A percentile compares a stretch with the other conserved stretches of the same genome.
These are phyloP conservation scores for Cassiopea andromeda DNA, from an alignment of 30 jellyfish, hydroid and myxozoan genomes.

Conservation along the genomic window DNA sequence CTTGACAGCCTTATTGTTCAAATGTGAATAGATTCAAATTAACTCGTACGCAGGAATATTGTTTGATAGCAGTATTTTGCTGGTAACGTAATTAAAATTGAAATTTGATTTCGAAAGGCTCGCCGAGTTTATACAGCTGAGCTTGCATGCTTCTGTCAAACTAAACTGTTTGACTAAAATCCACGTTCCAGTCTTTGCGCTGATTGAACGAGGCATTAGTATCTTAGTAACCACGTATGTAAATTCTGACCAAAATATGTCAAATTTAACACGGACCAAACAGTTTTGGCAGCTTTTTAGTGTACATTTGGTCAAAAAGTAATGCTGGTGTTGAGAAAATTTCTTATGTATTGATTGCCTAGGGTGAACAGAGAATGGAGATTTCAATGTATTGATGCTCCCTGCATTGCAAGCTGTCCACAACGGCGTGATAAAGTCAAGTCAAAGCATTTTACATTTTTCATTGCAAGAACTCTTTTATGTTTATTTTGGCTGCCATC, in stretches of 20 bases:
- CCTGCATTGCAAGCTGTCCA: too few relatives aligned
- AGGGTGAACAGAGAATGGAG: too few relatives aligned
- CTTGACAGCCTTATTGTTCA: neutral
- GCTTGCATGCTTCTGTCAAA: conserved; percentile 35
- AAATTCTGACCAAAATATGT: neutral
- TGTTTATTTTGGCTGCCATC: too few relatives aligned
- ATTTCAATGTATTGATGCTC: too few relatives aligned
- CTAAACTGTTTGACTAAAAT: conserved; percentile 43
- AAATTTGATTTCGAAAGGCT: conserved; percentile 42
- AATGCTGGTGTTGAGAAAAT: neutral
- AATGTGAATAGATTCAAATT: neutral
- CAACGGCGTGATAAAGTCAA: too few relatives aligned
- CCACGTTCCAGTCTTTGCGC: conserved; percentile 25
- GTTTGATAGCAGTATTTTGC: neutral
- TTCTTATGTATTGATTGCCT: neutral
- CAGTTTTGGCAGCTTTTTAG: neutral
- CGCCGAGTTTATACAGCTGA: conserved; percentile 61
- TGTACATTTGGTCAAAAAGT: neutral
- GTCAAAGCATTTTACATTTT: too few relatives aligned
- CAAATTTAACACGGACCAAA: neutral
- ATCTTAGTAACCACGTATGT: conserved; percentile 37
- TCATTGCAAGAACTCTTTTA: too few relatives aligned
- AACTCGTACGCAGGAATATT: neutral
- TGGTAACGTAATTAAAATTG: conserved; percentile 17
- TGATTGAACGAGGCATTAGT: conserved; percentile 22